Base-by-base conservation (phyloP, 2,797 vertebrate genomes). In the Pantherophis vulpinus region DNA sequence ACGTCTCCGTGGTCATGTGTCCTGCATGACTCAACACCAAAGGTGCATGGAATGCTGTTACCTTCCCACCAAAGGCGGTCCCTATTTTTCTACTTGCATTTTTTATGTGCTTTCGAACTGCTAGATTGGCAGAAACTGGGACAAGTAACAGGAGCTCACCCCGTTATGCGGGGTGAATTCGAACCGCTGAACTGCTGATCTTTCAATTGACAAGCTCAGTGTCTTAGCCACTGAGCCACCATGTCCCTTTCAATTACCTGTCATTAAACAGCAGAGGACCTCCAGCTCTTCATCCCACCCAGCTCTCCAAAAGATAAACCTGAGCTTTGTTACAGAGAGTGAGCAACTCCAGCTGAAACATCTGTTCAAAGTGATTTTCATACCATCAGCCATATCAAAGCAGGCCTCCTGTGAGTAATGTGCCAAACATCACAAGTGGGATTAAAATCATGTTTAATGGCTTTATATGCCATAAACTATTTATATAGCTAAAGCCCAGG, bases 361-460 rank as follows among this genome's bases (percentile, higher is more conserved):
- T 96, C 97, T 98, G 97, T 94, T 97, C 96, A 60, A 91, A 95
- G 95, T 93, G 95, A 97, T 97, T 97, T 97, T 95, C 47, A 16
- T 97, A 97, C 97, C 96, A 96, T 92, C 96, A 97, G 96, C 96
- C 96, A 97, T 97, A 97, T 98, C 97, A 97, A 97, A 97, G 97
- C 95, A 95, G 96, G 95, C 96, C 97, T 97, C 96, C 97, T 95
- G 95, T 95, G 94, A 95, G 96, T 95, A 95, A 95, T 88, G 95
- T 90, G 2, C 95, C 1, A 79, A n/a, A 97, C 97, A 98, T 96
- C 97, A 96, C 97, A 96, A 97, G 96, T 96, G 97, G 97, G 97
- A 98, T 97, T 97, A 97, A 97, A 97, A 96, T 96, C 97, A 94
- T 97, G 97, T 97, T 97, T 96, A 97, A 98, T 98, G 96, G 97